A percentile compares a stretch with the other conserved stretches of the same genome.
These are phyloP conservation scores for Tapirus indicus DNA, from an alignment of 2,797 vertebrate genomes.

Conservation along the genomic window DNA sequence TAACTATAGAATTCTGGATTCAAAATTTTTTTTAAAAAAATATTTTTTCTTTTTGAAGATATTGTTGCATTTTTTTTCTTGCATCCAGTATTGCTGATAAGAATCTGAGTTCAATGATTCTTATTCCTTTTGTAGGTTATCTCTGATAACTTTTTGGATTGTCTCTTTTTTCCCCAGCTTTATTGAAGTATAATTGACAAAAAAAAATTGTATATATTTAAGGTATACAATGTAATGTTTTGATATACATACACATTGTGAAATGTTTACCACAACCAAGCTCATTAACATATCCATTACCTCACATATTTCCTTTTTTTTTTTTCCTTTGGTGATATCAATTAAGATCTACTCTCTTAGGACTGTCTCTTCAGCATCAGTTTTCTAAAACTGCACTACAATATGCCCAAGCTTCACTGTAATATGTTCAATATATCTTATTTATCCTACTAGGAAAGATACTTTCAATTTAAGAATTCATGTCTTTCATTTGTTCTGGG, in stretches of 20 bases:
- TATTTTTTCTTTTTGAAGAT: neutral
- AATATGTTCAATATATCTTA: neutral
- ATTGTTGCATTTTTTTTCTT: neutral
- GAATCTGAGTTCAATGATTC: neutral
- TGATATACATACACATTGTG: neutral
- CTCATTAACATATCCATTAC: neutral
- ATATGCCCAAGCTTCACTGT: neutral
- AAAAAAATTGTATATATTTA: neutral
- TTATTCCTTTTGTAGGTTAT: neutral
- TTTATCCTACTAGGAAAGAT: neutral
- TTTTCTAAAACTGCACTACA: neutral
- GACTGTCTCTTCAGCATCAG: neutral
- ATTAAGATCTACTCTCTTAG: neutral
- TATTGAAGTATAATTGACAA: neutral
- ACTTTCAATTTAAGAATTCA: neutral
- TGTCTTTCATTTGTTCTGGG: neutral
- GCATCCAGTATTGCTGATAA: neutral
- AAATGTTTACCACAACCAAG: neutral
- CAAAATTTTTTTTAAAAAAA: neutral
- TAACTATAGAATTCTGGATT: neutral
- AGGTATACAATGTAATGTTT: neutral
- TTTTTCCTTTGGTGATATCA: neutral
- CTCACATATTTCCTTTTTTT: neutral
- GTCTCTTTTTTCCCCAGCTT: neutral
- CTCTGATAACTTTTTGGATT: neutral